These are phyloP conservation scores for Xylota sylvarum DNA, from an alignment of 2,888 invertebrate genomes.

Conservation along the genomic window DNA sequence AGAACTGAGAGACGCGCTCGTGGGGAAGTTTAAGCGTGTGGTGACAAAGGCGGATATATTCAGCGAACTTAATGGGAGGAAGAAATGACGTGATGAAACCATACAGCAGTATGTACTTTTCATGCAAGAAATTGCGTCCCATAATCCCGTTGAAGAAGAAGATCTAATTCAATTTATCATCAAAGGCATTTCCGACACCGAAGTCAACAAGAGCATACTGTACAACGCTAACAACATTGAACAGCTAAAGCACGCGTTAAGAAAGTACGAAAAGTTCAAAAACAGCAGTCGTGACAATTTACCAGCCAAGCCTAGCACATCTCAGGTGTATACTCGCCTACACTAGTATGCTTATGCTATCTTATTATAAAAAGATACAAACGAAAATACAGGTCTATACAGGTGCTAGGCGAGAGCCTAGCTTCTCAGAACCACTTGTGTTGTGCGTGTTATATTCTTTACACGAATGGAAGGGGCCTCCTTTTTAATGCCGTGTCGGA, in stretches of 20 bases:
- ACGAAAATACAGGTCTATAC: too few relatives aligned
- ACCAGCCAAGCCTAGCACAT: slow-evolving; percentile 25
- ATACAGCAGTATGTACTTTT: slow-evolving; percentile 38
- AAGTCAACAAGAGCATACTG: slow-evolving; percentile 47
- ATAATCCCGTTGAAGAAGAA: slow-evolving; percentile 44
- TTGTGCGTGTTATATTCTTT: too few relatives aligned
- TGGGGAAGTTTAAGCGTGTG: slow-evolving; percentile 41
- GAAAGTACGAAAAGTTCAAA: slow-evolving; percentile 44
- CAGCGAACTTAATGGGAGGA: slow-evolving; percentile 36
- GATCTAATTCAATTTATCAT: too few relatives aligned
- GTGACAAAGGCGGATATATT: slow-evolving; percentile 54
- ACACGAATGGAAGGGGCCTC: too few relatives aligned
- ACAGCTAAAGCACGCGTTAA: slow-evolving; percentile 34
- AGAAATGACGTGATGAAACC: slow-evolving; percentile 47
- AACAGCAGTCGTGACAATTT: slow-evolving; percentile 30
- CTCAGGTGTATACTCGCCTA: slow-evolving; percentile 15
- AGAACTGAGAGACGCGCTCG: slow-evolving; percentile 47
- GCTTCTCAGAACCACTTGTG: too few relatives aligned
- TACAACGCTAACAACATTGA: slow-evolving; percentile 34
- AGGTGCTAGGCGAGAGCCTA: too few relatives aligned
- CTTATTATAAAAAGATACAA: too few relatives aligned
- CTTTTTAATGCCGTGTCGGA: too few relatives aligned
- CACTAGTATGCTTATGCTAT: too few relatives aligned
- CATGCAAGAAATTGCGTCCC: slow-evolving; percentile 49
- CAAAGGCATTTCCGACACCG: too few relatives aligned